Conservation (phyloP, 1,140 invertebrate genomes). For the Pogonognathellus flavescens region DNA sequence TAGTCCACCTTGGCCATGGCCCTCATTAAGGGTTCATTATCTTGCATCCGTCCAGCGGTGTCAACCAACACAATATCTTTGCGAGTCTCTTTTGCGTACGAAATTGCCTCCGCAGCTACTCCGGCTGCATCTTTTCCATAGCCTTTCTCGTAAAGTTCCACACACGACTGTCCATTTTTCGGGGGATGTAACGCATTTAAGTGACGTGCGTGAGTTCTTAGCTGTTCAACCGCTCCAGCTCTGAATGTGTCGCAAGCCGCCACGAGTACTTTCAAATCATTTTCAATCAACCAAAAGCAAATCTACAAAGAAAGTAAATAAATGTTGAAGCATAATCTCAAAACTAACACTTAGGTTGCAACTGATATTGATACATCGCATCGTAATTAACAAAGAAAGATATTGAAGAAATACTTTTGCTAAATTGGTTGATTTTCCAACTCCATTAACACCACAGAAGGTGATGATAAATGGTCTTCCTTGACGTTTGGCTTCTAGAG, state of each 20-base stretch:
- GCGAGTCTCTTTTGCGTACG: slow-evolving; percentile 83
- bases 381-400: no score
- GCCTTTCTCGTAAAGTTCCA: slow-evolving; percentile 97
- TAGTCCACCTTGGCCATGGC: slow-evolving; percentile 86
- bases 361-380: background rate
- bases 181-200: slow-evolving; percentile 94
- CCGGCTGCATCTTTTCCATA: slow-evolving; percentile 99
- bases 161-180: slow-evolving; percentile 81
- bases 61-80: slow-evolving; percentile 96
- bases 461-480: slow-evolving; percentile 93
- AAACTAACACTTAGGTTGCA: no score
- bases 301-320: slow-evolving; percentile 75
- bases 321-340: no score
- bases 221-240: slow-evolving; percentile 98
- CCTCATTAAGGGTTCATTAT: slow-evolving; percentile 98
- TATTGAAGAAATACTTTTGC: slow-evolving; percentile 80
- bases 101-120: slow-evolving; percentile 97
- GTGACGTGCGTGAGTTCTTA: slow-evolving; percentile 94
- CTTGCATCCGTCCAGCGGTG: slow-evolving; percentile 99
- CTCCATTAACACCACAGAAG: slow-evolving; percentile 99
- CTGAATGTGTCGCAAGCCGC: slow-evolving; percentile 99
- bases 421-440: slow-evolving; percentile 99
- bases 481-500: slow-evolving; percentile 86
- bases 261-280: slow-evolving; percentile 94
- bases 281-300: slow-evolving; percentile 99